Percentiles rank a stretch among this genome's conserved stretches.
phyloP scores from a whole-genome alignment of 2,888 invertebrate genomes.

The Hemistola chrysoprasaria region DNA sequence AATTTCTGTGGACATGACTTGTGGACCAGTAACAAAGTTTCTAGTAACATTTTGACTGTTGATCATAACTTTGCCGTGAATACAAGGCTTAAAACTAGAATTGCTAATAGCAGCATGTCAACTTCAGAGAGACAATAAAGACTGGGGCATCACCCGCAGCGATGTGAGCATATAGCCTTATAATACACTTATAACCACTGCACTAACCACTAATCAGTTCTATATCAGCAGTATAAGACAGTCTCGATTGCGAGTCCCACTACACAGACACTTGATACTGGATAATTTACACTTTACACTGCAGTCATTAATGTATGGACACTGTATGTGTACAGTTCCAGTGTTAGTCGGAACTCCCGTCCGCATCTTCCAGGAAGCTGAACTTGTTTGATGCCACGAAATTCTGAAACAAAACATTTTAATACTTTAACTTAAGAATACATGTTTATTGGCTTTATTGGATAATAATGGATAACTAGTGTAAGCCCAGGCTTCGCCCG shows the following conservation, averaged over 20 bases:
- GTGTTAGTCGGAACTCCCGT: conserved; percentile 73
- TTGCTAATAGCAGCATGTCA: too few species aligned
- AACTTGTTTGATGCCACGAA: conserved; percentile 90
- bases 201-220: conserved; percentile 68
- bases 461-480: too few species aligned
- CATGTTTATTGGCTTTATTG: background rate
- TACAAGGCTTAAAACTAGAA: too few species aligned
- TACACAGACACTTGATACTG: conserved; percentile 67
- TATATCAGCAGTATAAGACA: conserved; percentile 65
- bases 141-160: conserved; percentile 70
- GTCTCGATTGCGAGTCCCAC: conserved; percentile 60
- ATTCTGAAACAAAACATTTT: conserved; percentile 76
- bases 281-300: conserved; percentile 78
- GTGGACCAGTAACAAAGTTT: too few species aligned
- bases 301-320: conserved; percentile 62
- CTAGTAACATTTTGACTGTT: too few species aligned
- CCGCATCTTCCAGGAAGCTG: conserved; percentile 87
- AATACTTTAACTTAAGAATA: conserved; percentile 3
- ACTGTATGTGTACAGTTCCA: conserved; percentile 48
- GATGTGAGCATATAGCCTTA: conserved; percentile 61
- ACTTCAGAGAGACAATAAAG: conserved; percentile 47
- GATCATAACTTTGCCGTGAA: too few species aligned
- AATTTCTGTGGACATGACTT: too few species aligned
- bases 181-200: conserved; percentile 61
- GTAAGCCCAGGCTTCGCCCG: too few species aligned